Base-by-base conservation (phyloP, 1,140 invertebrate genomes). In the Leptopilina clavipes region DNA sequence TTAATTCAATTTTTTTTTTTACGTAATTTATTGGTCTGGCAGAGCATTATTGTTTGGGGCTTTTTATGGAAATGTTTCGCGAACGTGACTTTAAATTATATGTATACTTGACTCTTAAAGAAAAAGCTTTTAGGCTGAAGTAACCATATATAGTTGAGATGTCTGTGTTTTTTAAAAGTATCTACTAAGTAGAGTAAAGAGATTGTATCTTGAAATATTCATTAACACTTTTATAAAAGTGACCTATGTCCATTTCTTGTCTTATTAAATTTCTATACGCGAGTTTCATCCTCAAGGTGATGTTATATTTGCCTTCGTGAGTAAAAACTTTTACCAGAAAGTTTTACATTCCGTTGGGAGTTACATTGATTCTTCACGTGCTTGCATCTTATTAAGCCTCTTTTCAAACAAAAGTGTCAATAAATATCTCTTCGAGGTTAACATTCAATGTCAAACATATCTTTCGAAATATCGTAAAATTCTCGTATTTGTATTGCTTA, bases 331-430 rank as follows among this genome's bases (percentile, higher is more conserved):
- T 59, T 65, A 65, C 22, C 22, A 37, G 25, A 31, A 65, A 12
- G 3, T 40, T 65, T 65, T 31, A 65, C 11, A 31, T 65, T 65
- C 22, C 19, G 11, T 14, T 11, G 14, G 5, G 22, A 31, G 8
- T 31, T 65, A 65, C 22, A 31, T 65, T 65, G 10, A 11, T 65
- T 65, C 19, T 25, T 3, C 22, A 65, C 56, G 22, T 65, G 56
- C 19, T 25, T 25, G 56, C 56, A 65, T 65, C 22, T 65, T 25
- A 65, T 65, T 65, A 65, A 65, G 56, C 56, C 56, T 65, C 19
- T 65, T 25, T 25, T 65, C 56, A 65, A 65, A 19, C 10, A 65
- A 31, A 65, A 25, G 19, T 65, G 22, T 65, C 56, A 31, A 31
- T 25, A 14, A 14, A 25, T 10, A 25, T 25, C 56, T 65, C 25